Evolutionary conservation across 1,140 invertebrate genomes (phyloP), one percentile per base, ranked within the genome.

Genomic region (Trichonephila clavata): DNA sequence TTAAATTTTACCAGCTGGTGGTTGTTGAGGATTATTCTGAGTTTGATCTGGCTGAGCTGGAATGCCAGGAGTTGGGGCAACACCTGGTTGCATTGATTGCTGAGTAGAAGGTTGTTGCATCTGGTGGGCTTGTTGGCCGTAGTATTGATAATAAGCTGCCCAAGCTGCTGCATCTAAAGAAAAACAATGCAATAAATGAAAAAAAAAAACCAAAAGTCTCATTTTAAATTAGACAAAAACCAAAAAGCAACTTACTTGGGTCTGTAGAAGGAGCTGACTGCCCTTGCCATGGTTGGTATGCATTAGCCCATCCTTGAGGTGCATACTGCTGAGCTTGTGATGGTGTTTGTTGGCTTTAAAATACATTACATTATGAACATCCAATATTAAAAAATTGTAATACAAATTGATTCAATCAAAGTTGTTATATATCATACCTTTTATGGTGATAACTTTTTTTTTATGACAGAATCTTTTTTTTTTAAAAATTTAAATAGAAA

Each of bases 91-190:
- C n/a, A 87, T 18, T n/a, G 89, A 91, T 93, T 94, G 94, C 86
- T 95, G 95, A 91, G 95, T 95, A 60, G 61, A 50, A 43, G 71
- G 24, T 21, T 81, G 93, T 71, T 94, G 94, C 84, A 88, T 87
- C 57, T 84, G 93, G 10, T 90, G 93, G 43, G 93, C 84, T 83
- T 94, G 94, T 94, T 96, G 96, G 83, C 95, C 95, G 94, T 96
- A 96, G 94, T 96, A 96, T 95, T 96, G 96, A 95, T 96, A 97
- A 95, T 96, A 96, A 24, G 96, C 96, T 32, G 96, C 96, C 96
- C 96, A 97, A 20, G 96, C 96, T 59, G 96, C 96, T 77, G 96
- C 94, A 94, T 81, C 59, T 93, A 20, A 5, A 60, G 18, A 57
- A 24, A 39, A 32, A 18, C 14, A 16, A 77, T 14, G 16, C 10